Evolutionary conservation across 2,113 vertebrate species (phyloP), one percentile per base, ranked within the genome.

Genomic region (Mesoclemmys tuberculata): DNA sequence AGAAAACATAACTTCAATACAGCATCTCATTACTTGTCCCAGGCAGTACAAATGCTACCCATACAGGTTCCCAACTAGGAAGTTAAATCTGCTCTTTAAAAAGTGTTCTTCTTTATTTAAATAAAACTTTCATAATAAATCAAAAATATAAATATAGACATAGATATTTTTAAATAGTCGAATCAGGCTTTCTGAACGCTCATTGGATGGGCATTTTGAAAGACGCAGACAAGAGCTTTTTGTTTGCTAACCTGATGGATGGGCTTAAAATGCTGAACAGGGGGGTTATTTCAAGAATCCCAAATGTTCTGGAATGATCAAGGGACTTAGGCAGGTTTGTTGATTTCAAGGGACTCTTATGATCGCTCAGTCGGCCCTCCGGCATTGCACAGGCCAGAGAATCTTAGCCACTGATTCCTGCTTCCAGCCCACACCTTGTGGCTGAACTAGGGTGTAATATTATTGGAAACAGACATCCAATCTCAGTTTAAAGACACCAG

Each of bases 131-230:
- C 96, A 97, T 95, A 96, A 96, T 97, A 96, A 96, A 95, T 88
- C 95, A 95, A 95, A 97, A 97, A 97, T 97, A 98, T 98, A 98
- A 97, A 97, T 97, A 98, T 94, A 96, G 96, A 95, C 96, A 93
- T 96, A 94, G 97, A 91, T 95, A 94, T 27, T 84, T 71, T 94
- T 80, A 89, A 85, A 91, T 83, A 90, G 89, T 71, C 82, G 56
- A 64, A 46, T 55, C 79, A 4, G 49, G 92, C 82, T 38, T 89
- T 88, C 80, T 41, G 83, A 55, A 27, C 80, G 27, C 64, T 61
- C 58, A 51, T 19, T 12, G 54, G 41, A 46, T 24, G 12, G 26
- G 41, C 41, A 16, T 46, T 77, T 46, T 16, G 74, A 14, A 26
- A 58, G 75, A 7, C 6, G 31, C 74, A 51, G 77, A 19, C 31